Conservation (phyloP, 1,140 invertebrate species). For the Ruditapes philippinarum region DNA sequence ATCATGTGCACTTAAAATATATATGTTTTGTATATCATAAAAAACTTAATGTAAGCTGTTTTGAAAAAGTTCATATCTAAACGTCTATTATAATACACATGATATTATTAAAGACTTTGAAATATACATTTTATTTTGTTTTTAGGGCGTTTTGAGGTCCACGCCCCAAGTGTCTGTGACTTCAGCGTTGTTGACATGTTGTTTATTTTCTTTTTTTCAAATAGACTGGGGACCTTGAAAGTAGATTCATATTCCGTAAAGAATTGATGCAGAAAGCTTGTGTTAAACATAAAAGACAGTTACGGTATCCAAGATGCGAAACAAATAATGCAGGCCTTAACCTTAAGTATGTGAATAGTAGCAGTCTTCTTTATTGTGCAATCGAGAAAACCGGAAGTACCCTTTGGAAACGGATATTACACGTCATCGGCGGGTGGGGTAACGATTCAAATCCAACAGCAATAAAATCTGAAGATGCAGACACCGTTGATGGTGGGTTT, state of each 20-base stretch:
- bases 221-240: background rate
- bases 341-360: conserved; percentile 25
- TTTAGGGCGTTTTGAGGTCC: no score
- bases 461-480: background rate
- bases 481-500: conserved; percentile 33
- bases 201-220: no score
- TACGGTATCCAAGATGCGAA: background rate
- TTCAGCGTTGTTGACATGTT: no score
- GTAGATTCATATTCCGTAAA: background rate
- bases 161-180: no score
- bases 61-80: no score
- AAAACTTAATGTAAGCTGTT: no score
- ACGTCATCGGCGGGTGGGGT: conserved; percentile 35
- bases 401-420: conserved; percentile 47
- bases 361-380: conserved; percentile 35
- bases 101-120: no score
- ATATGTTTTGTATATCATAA: no score
- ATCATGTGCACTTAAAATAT: no score
- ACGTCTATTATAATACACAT: no score
- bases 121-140: no score
- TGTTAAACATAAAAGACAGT: background rate
- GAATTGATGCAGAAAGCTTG: background rate
- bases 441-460: conserved; percentile 2
- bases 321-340: conserved; percentile 5
- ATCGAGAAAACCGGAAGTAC: conserved; percentile 62